These are phyloP conservation scores for Grantiella picta DNA, from an alignment of 2,113 vertebrate species.

Conservation along the genomic window DNA sequence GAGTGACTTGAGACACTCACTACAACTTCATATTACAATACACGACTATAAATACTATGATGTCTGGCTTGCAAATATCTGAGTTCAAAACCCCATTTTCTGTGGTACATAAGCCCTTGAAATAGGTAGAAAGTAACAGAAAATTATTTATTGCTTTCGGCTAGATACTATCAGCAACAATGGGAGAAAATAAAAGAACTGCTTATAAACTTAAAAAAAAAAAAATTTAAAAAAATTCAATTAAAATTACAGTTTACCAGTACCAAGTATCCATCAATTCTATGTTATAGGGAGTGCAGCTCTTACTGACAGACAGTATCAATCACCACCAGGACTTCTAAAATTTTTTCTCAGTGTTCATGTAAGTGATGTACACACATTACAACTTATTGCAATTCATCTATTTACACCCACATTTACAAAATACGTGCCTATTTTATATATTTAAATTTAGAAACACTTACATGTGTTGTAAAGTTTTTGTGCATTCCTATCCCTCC, in stretches of 20 bases:
- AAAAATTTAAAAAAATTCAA: no score
- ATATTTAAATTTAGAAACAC: not conserved
- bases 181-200: not conserved
- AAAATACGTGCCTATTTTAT: not conserved
- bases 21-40: not conserved
- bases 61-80: not conserved
- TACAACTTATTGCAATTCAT: not conserved
- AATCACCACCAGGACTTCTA: not conserved
- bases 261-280: not conserved
- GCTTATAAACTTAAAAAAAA: not conserved
- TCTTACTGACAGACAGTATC: not conserved
- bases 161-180: not conserved
- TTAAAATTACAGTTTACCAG: not conserved
- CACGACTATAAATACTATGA: not conserved
- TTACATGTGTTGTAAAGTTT: not conserved
- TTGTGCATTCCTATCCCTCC: not conserved
- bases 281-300: not conserved
- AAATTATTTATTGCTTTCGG: not conserved
- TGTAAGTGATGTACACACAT: not conserved
- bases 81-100: not conserved
- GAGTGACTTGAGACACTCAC: not conserved
- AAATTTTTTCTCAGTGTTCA: not conserved
- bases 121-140: not conserved
- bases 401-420: not conserved
- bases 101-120: not conserved